These are phyloP conservation scores for Colostygia pectinataria DNA, from an alignment of 2,888 invertebrate genomes.

Conservation along the genomic window DNA sequence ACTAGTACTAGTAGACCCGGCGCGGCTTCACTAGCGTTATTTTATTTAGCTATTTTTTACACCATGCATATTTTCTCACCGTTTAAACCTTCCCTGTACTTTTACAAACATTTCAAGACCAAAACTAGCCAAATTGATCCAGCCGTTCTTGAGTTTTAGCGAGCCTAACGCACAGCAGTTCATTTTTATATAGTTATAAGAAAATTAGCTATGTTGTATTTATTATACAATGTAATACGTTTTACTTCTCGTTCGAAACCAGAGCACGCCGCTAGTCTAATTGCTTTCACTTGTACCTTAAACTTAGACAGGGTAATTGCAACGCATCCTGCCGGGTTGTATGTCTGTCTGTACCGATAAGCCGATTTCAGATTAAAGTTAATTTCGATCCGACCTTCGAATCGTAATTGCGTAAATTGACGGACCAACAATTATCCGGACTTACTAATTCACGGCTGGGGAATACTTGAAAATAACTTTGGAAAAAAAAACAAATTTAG, in stretches of 20 bases:
- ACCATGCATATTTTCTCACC: too few species aligned
- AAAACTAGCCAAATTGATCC: too few species aligned
- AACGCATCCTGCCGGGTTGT: slow-evolving; percentile 63
- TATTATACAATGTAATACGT: too few species aligned
- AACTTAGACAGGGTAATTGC: slow-evolving; percentile 71
- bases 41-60: too few species aligned
- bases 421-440: slow-evolving; percentile 33
- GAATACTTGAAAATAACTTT: slow-evolving; percentile 11
- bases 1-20: too few species aligned
- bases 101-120: too few species aligned
- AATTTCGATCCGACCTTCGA: slow-evolving; percentile 48
- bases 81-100: too few species aligned
- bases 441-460: slow-evolving; percentile 29
- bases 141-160: too few species aligned
- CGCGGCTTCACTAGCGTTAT: too few species aligned
- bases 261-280: slow-evolving; percentile 33
- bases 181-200: too few species aligned
- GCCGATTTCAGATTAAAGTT: slow-evolving; percentile 25
- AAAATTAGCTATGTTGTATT: too few species aligned
- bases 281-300: slow-evolving; percentile 52
- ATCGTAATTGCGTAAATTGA: slow-evolving; percentile 53
- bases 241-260: slow-evolving; percentile 3
- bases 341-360: slow-evolving; percentile 44
- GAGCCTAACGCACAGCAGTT: too few species aligned
- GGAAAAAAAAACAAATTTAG: background rate